A percentile compares a stretch with the other conserved stretches of the same genome.
phyloP scores from a whole-genome alignment of 1,140 invertebrate genomes.

The Drosophila auraria region DNA sequence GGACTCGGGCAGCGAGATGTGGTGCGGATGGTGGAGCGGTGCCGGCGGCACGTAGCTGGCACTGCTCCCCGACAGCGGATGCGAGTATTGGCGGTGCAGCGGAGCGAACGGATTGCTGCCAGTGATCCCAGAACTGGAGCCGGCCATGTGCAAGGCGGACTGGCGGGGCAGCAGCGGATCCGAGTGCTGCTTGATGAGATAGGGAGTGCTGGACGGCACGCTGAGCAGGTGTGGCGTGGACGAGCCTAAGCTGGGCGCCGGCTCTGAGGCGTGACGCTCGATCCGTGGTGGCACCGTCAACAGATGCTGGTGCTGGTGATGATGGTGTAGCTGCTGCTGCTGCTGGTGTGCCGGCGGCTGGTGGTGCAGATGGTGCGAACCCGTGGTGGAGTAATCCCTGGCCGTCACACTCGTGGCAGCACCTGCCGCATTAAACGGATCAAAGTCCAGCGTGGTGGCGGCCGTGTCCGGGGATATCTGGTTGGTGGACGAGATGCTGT shows the following conservation, averaged over 20 bases:
- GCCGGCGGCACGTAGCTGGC: conserved; percentile 64
- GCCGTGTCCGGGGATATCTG: conserved; percentile 86
- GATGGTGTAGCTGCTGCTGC: conserved; percentile 27
- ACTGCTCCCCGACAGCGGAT: conserved; percentile 69
- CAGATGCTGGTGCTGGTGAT: conserved; percentile 76
- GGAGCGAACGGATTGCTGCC: conserved; percentile 79
- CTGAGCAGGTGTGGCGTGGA: conserved; percentile 87
- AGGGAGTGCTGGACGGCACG: conserved; percentile 86
- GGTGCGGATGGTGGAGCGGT: conserved; percentile 77
- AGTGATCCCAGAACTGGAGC: conserved; percentile 78
- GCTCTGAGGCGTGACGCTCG: conserved; percentile 87
- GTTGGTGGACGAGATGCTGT: conserved; percentile 83
- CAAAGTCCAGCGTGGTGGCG: conserved; percentile 83
- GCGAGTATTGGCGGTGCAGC: conserved; percentile 86
- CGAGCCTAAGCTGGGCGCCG: conserved; percentile 85
- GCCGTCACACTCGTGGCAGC: conserved; percentile 55
- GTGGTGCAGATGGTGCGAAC: conserved; percentile 65
- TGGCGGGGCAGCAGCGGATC: conserved; percentile 88
- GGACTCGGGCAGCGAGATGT: conserved; percentile 81
- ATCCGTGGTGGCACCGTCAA: conserved; percentile 86
- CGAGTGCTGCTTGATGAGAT: conserved; percentile 89
- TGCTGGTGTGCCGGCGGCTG: conserved; percentile 35
- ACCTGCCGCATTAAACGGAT: conserved; percentile 84
- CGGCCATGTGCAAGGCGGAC: conserved; percentile 74
- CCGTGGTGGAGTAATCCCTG: conserved; percentile 67